Base-by-base conservation (phyloP, 2,113 vertebrate genomes). In the Cyphomyrus discorhynchus region DNA sequence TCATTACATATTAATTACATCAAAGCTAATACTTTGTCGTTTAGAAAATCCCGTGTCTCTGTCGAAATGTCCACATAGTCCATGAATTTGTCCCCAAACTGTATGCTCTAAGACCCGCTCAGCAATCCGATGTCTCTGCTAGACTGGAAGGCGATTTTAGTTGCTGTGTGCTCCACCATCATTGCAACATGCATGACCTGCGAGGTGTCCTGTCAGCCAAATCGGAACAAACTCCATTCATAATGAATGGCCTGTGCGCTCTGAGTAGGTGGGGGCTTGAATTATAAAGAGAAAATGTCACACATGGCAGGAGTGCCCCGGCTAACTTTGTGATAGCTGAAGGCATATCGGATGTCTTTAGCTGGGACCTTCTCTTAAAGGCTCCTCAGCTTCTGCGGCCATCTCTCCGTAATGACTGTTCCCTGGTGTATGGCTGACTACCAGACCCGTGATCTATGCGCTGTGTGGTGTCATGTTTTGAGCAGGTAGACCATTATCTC, bases 201-300 rank as follows among this genome's bases (percentile, higher is more conserved):
- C 53, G 46, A 82, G 17, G 62, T 0, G 42, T 46, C 27, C 89
- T 87, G 85, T 56, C 70, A 91, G 87, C 91, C 90, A 89, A 13
- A n/a, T 90, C 87, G 90, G 89, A 93, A 90, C 70, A 47, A 87
- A 89, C 89, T 91, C 24, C 88, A 89, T 92, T 24, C 45, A 92
- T 94, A 94, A 95, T 93, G 91, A 90, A 93, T 91, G 85, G 88
- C 91, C 62, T 86, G 88, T 89, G 77, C 88, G 49, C 62, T 89
- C 89, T 66, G 66, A 74, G 10, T 87, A 88, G 85, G 89, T 49
- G 52, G 66, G 88, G 10, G 77, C 52, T 89, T 91, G 90, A 88
- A 89, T 92, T 93, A 89, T 5, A 90, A 80, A 91, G 87, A 87
- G 89, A 53, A 86, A 88, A 80, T 92, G 90, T 90, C 66, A 90